These are phyloP conservation scores for Agrilus biguttatus DNA, from an alignment of 2,888 invertebrate genomes.

Conservation along the genomic window DNA sequence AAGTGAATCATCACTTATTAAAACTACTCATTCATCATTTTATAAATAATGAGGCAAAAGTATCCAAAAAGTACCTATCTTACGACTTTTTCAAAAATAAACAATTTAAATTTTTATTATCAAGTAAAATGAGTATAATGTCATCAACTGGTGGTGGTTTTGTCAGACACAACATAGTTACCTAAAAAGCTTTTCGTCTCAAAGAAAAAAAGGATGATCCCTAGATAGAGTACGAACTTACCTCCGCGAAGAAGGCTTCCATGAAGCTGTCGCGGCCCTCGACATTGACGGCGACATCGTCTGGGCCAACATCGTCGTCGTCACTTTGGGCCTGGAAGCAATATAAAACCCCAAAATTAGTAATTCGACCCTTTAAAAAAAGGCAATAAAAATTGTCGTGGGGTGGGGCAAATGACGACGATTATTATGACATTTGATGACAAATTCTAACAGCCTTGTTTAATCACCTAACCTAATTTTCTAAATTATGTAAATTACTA, in stretches of 20 bases:
- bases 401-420: constrained; percentile 9
- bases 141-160: too few relatives aligned
- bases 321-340: constrained; percentile 86
- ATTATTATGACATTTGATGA: constrained; percentile 7
- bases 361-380: constrained; percentile 8
- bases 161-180: too few relatives aligned
- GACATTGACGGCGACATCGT: constrained; percentile 91
- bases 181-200: too few relatives aligned
- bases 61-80: too few relatives aligned
- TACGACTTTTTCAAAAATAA: too few relatives aligned
- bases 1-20: too few relatives aligned
- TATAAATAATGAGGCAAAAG: too few relatives aligned
- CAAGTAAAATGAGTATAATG: too few relatives aligned
- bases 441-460: constrained; percentile 2
- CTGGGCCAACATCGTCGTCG: constrained; percentile 88
- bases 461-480: constrained; percentile 22
- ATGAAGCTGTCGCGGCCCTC: constrained; percentile 89
- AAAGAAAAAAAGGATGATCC: too few relatives aligned
- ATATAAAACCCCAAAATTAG: constrained; percentile 3
- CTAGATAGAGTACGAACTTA: constrained; percentile 30
- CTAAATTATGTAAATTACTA: constrained; percentile 3
- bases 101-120: too few relatives aligned
- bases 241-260: constrained; percentile 99
- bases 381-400: neutral
- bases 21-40: too few relatives aligned